Conservation (phyloP, 2,113 vertebrate genomes). For the Syngnathus floridae region DNA sequence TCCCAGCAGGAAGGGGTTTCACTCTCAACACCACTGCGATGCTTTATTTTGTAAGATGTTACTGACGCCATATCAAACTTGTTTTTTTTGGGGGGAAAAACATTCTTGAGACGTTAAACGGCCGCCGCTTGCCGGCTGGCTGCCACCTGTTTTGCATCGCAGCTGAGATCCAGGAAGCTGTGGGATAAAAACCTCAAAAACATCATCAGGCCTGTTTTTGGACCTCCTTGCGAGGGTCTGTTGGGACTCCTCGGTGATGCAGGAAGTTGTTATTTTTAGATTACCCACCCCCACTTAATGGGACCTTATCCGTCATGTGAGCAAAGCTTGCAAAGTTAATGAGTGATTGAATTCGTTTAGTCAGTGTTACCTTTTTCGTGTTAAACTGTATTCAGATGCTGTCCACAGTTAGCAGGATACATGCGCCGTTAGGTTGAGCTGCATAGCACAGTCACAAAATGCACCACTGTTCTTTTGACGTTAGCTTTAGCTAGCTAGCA, state of each 20-base stretch:
- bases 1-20: slow-evolving; percentile 79
- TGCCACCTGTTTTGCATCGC: slow-evolving; percentile 64
- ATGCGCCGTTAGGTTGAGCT: too few species aligned
- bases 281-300: neutral
- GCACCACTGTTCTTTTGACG: too few species aligned
- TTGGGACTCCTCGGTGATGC: slow-evolving; percentile 54
- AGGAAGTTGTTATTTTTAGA: slow-evolving; percentile 28
- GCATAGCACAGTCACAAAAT: too few species aligned
- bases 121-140: slow-evolving; percentile 27
- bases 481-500: too few species aligned
- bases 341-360: neutral
- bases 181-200: slow-evolving; percentile 62
- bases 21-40: slow-evolving; percentile 63
- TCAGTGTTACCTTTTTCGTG: neutral
- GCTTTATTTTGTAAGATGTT: slow-evolving; percentile 55
- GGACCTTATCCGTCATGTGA: too few species aligned
- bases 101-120: slow-evolving; percentile 35
- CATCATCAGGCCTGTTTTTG: slow-evolving; percentile 53
- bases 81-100: neutral
- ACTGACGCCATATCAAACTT: slow-evolving; percentile 37
- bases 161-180: slow-evolving; percentile 67
- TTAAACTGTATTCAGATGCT: too few species aligned
- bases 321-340: neutral
- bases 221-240: slow-evolving; percentile 38
- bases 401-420: too few species aligned